Evolutionary conservation across 1,140 invertebrate species (phyloP), one percentile per base, ranked within the genome.

Genomic region (Hyles vespertilio): DNA sequence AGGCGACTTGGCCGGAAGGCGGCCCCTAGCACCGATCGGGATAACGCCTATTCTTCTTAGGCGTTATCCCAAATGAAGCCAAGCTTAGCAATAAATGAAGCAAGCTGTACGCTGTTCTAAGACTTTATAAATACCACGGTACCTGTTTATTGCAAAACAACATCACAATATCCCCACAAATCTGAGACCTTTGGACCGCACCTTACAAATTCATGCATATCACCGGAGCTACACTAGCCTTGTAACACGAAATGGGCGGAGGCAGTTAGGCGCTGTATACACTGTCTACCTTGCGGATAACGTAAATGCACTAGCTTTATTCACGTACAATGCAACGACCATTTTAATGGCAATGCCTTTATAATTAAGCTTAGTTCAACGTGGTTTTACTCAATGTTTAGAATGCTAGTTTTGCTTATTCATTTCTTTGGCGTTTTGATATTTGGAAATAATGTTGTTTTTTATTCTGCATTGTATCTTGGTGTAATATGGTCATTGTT

Each of bases 201-300:
- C 32, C 34, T 51, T 51, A 51, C 32, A 51, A 51, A 34, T 51
- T 34, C 50, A 51, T 34, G 32, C 50, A 51, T 10, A 51, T 51
- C 34, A 34, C 50, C 36, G 8, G 8, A 40, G 36, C 36, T 5
- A 40, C 36, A 40, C 5, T 5, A 11, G n/a, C 48, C 43, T 55
- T 51, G 56, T 64, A 52, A 65, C 63, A 65, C 34, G 63, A 61
- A 65, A 65, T 56, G 63, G 63, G 63, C 63, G 63, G 63, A 33
- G 36, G 57, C 51, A 64, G 45, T 58, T 55, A 56, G 36, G n/a
- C 48, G 11, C n/a, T 65, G 58, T 65, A 56, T 58, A 61, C 63
- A 55, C 58, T 61, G 47, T 63, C 54, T 45, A 57, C 59, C 54
- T 61, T 56, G 46, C 54, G 58, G 47, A 53, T 48, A 50, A 44